phyloP scores from a whole-genome alignment of 2,113 vertebrate species.

The Scalopus aquaticus region DNA sequence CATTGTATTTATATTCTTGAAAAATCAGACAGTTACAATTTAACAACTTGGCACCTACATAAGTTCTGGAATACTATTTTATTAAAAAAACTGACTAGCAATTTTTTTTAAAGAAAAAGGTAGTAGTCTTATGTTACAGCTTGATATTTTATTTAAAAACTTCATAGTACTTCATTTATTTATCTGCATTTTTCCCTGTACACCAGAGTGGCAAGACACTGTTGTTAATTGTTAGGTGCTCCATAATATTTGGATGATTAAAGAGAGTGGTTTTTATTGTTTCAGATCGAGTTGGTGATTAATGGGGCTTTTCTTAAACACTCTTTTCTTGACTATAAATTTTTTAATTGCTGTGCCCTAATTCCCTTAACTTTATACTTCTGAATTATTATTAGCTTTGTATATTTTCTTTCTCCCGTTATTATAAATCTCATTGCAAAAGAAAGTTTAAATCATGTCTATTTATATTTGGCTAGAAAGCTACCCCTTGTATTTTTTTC shows the following conservation, averaged over 20 bases:
- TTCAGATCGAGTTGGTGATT: background rate
- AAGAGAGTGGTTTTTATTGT: conserved; percentile 6
- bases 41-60: background rate
- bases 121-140: background rate
- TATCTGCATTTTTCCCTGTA: background rate
- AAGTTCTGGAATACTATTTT: conserved; percentile 17
- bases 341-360: conserved; percentile 24
- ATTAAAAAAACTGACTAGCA: background rate
- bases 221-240: background rate
- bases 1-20: background rate
- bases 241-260: conserved; percentile 25
- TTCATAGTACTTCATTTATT: background rate
- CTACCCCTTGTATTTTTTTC: background rate
- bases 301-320: conserved; percentile 10
- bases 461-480: conserved; percentile 62
- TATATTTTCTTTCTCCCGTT: conserved; percentile 22
- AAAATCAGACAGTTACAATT: background rate
- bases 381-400: background rate
- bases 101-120: background rate
- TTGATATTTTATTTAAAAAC: background rate
- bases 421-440: conserved; percentile 42
- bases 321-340: conserved; percentile 37
- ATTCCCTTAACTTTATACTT: conserved; percentile 34
- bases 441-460: conserved; percentile 48
- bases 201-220: background rate